Evolutionary conservation across 2,113 vertebrate species (phyloP).

Genomic region (Harpagus bidentatus): DNA sequence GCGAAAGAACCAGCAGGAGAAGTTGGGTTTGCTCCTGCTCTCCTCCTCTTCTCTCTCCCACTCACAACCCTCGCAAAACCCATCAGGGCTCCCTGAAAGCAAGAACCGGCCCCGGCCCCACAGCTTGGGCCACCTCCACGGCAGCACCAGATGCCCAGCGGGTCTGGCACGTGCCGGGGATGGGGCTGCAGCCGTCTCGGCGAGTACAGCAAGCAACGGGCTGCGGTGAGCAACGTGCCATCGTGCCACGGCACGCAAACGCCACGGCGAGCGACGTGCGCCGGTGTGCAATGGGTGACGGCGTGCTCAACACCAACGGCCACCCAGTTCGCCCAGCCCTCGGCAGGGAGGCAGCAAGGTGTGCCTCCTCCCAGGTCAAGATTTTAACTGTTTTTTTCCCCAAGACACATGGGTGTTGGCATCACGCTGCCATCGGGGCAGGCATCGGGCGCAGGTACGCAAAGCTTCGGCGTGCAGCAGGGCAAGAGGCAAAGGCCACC

Average conservation of each 20-base stretch:
- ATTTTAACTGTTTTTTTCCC: not conserved
- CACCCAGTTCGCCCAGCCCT: not conserved
- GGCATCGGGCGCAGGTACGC: not conserved
- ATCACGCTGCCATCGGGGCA: too few relatives aligned
- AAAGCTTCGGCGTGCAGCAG: accelerated
- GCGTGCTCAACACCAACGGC: not conserved
- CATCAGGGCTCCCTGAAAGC: not conserved
- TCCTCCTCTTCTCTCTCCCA: not conserved
- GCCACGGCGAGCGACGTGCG: accelerated
- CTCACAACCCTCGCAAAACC: accelerated
- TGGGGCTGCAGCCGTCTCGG: not conserved
- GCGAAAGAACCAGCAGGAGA: not conserved
- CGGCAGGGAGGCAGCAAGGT: not conserved
- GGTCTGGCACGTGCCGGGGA: not conserved
- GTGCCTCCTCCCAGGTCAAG: not conserved
- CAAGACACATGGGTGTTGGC: not conserved
- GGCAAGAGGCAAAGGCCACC: not conserved
- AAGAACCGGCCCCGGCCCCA: not conserved
- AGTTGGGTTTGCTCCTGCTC: not conserved
- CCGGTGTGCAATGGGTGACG: accelerated
- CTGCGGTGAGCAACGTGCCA: not conserved
- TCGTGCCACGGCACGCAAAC: not conserved
- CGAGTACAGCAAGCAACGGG: not conserved
- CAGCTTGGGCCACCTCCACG: not conserved
- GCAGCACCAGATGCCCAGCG: not conserved